Percentiles rank a stretch among this genome's conserved stretches.
phyloP scores from a whole-genome alignment of 2,797 vertebrate genomes.

The Esox lucius region DNA sequence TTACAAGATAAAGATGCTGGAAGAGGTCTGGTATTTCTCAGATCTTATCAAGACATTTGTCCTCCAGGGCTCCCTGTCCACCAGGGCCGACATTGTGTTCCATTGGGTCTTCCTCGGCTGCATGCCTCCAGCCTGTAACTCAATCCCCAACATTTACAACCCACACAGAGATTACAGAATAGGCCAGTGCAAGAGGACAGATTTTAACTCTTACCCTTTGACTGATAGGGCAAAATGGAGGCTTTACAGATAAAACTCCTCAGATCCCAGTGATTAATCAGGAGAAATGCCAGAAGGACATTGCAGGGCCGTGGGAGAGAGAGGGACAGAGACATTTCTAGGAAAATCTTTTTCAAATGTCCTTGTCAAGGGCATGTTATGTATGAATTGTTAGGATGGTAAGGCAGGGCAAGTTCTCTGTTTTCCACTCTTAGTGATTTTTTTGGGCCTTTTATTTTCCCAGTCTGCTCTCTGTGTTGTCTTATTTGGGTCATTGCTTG shows the following conservation, averaged over 20 bases:
- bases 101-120: constrained; percentile 11
- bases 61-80: background rate
- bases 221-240: constrained; percentile 39
- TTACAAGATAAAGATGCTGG: background rate
- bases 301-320: constrained; percentile 16
- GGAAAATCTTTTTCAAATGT: constrained; percentile 26
- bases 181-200: constrained; percentile 27
- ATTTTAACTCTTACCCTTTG: constrained; percentile 39
- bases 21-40: background rate
- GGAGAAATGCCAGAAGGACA: constrained; percentile 20
- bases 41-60: background rate
- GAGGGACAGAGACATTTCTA: background rate
- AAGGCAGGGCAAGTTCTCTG: constrained; percentile 48
- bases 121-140: constrained; percentile 11
- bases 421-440: constrained; percentile 31
- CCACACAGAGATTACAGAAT: constrained; percentile 24
- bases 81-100: constrained; percentile 3
- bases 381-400: constrained; percentile 42
- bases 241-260: constrained; percentile 34
- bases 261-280: constrained; percentile 46
- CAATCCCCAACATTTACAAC: constrained; percentile 10
- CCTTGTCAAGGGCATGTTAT: constrained; percentile 7
- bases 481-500: background rate
- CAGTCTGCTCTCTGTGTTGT: background rate
- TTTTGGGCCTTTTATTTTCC: constrained; percentile 33